These are phyloP conservation scores for Aythya baeri DNA, from an alignment of 2,113 vertebrate species.

Conservation along the genomic window DNA sequence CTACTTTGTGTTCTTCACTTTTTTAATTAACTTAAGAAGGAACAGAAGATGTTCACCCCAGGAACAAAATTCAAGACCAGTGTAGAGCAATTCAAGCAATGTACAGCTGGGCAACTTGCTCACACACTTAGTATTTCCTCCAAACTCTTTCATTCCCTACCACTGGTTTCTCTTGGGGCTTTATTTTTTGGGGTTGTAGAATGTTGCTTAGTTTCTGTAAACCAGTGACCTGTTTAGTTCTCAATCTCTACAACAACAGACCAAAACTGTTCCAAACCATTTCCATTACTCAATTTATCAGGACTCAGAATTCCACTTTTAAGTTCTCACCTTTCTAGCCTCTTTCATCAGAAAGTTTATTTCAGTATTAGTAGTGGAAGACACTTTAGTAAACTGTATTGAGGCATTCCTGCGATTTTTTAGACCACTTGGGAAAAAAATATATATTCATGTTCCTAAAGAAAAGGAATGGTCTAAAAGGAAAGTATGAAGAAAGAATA, in stretches of 20 bases:
- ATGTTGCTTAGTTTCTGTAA: neutral
- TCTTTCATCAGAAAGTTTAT: neutral
- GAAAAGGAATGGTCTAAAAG: neutral
- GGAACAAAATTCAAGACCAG: neutral
- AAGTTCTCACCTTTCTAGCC: neutral
- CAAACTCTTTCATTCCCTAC: neutral
- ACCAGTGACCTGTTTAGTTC: neutral
- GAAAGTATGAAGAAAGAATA: neutral
- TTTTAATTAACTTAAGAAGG: neutral
- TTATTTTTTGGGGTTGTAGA: neutral
- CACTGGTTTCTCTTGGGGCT: neutral
- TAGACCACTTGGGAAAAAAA: neutral
- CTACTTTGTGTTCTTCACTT: neutral
- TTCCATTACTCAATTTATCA: neutral
- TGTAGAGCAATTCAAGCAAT: neutral
- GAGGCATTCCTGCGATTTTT: neutral
- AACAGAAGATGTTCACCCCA: neutral
- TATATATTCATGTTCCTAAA: neutral
- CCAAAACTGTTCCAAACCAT: neutral
- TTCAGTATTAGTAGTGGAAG: neutral
- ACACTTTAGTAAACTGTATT: neutral
- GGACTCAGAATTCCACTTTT: neutral
- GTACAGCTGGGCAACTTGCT: neutral
- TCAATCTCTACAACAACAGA: neutral
- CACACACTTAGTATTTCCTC: neutral